Conservation (phyloP, 2,888 invertebrate genomes). For the Eristalis arbustorum region DNA sequence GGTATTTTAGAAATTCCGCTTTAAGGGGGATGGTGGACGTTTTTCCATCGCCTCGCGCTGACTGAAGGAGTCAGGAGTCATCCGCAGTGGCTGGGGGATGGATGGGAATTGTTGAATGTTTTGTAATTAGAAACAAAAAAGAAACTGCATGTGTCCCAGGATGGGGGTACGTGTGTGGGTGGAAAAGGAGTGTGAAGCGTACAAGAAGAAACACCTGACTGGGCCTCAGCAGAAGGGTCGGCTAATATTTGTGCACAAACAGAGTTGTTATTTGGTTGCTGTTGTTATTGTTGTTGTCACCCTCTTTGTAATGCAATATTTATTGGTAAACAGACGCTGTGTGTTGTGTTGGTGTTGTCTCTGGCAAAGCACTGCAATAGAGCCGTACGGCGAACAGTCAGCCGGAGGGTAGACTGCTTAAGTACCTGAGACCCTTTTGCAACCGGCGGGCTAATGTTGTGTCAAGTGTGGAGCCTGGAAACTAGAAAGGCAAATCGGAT, state of each 20-base stretch:
- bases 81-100: conserved; percentile 1
- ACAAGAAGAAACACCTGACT: conserved; percentile 37
- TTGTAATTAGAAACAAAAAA: conserved; percentile 57
- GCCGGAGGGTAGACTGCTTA: conserved; percentile 7
- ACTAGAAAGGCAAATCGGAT: conserved; percentile 30
- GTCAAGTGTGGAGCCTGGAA: conserved; percentile 37
- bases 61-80: conserved; percentile 17
- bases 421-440: conserved; percentile 54
- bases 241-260: conserved; percentile 59
- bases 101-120: conserved; percentile 64
- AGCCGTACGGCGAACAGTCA: background rate
- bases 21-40: conserved; percentile 67
- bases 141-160: conserved; percentile 30
- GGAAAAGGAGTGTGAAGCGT: background rate
- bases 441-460: background rate
- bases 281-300: conserved; percentile 54
- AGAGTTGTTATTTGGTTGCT: conserved; percentile 37
- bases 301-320: conserved; percentile 48
- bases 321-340: conserved; percentile 54
- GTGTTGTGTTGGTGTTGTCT: conserved; percentile 28
- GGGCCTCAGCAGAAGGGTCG: conserved; percentile 28
- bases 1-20: conserved; percentile 64
- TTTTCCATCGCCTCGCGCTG: conserved; percentile 40
- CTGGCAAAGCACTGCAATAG: conserved; percentile 26
- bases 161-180: background rate